A percentile compares a stretch with the other conserved stretches of the same genome.
These are phyloP conservation scores for Arctocebus calabarensis DNA, from an alignment of 2,797 vertebrate species.

Conservation along the genomic window DNA sequence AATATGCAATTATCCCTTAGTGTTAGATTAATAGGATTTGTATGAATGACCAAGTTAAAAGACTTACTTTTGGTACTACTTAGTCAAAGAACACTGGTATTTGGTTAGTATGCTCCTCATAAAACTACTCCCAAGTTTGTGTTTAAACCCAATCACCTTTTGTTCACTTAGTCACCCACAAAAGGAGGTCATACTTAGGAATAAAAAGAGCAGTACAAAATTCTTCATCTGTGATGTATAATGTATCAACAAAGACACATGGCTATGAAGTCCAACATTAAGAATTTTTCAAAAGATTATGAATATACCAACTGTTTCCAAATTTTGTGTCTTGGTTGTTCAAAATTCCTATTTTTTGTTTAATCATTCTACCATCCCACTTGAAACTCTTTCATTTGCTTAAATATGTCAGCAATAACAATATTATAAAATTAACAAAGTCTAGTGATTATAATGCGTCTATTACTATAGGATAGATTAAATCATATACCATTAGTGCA, in stretches of 20 bases:
- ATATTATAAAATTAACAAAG: slow-evolving; percentile 48
- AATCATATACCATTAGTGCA: not conserved
- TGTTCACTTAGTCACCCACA: slow-evolving; percentile 34
- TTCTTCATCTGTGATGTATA: slow-evolving; percentile 17
- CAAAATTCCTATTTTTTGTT: slow-evolving; percentile 54
- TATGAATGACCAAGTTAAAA: slow-evolving; percentile 19
- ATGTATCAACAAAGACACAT: slow-evolving; percentile 8
- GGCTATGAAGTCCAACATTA: slow-evolving; percentile 30
- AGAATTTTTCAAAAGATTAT: not conserved
- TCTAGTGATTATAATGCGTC: not conserved
- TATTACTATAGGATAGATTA: not conserved
- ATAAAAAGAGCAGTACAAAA: not conserved
- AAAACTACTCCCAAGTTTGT: not conserved
- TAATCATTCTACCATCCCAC: slow-evolving; percentile 5
- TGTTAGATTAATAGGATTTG: slow-evolving; percentile 33
- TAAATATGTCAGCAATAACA: slow-evolving; percentile 43
- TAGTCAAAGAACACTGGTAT: not conserved
- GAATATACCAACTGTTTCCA: not conserved
- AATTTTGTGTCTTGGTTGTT: slow-evolving; percentile 36
- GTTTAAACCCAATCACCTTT: slow-evolving; percentile 39
- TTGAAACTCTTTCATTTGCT: slow-evolving; percentile 11
- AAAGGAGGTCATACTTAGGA: not conserved
- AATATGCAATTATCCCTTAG: not conserved
- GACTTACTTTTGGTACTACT: slow-evolving; percentile 10
- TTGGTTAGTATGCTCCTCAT: not conserved